Evolutionary conservation across 2,113 vertebrate genomes (phyloP).

Genomic region (Rattus norvegicus): GRCr8 NC_086032.1:73555501-73556000

Average conservation of each 20-base stretch:
- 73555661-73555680: not conserved
- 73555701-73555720: not conserved
- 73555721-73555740: not conserved
- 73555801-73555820: not conserved
- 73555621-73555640: not conserved
- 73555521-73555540: not conserved
- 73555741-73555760: not conserved
- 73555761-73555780: not conserved
- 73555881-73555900: not conserved
- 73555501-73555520: not conserved
- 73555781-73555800: not conserved
- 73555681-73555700: not conserved
- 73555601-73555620: not conserved
- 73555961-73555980: not conserved
- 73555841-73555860: not conserved
- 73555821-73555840: not conserved
- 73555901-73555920: not conserved
- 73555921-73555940: not conserved
- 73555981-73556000: not conserved
- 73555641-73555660: not conserved
- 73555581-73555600: not conserved
- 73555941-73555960: not conserved
- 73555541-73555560: not conserved
- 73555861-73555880: not conserved
- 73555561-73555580: not conserved